These are phyloP conservation scores for Coranthus polyacanthus DNA, from an alignment of 2,797 vertebrate species.

Conservation along the genomic window DNA sequence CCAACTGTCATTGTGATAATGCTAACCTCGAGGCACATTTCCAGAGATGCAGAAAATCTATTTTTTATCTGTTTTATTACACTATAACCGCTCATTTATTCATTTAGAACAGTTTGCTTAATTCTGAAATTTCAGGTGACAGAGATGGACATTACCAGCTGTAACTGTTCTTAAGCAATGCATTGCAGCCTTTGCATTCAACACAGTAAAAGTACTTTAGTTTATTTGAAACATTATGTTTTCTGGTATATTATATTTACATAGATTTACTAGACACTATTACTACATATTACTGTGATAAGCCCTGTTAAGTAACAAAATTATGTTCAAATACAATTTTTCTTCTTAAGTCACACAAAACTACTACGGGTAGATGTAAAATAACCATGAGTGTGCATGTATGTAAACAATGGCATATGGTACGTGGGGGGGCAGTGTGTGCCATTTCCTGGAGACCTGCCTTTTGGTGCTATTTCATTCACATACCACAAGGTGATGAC, in stretches of 20 bases:
- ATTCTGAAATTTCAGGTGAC: no score
- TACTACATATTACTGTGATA: not conserved
- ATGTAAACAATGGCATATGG: not conserved
- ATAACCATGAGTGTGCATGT: not conserved
- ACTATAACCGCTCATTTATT: no score
- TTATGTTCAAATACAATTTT: not conserved
- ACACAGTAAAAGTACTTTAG: no score
- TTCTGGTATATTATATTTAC: no score
- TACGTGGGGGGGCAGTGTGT: not conserved
- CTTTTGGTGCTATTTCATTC: conserved; percentile 57
- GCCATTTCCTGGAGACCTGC: conserved; percentile 1
- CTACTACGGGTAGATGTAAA: not conserved
- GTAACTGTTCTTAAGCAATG: no score
- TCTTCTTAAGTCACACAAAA: conserved; percentile 7
- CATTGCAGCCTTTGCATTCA: no score
- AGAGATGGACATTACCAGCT: no score
- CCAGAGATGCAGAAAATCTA: not conserved
- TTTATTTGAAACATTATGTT: no score
- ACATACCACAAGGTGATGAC: conserved; percentile 77
- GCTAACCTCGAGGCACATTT: not conserved
- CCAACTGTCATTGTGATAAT: not conserved
- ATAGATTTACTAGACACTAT: no score
- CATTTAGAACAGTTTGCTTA: no score
- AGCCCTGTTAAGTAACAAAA: not conserved
- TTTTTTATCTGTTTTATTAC: no score